A percentile compares a stretch with the other conserved stretches of the same genome.
Conservation (phyloP, 2,113 vertebrate genomes). For the Holacanthus passer region DNA sequence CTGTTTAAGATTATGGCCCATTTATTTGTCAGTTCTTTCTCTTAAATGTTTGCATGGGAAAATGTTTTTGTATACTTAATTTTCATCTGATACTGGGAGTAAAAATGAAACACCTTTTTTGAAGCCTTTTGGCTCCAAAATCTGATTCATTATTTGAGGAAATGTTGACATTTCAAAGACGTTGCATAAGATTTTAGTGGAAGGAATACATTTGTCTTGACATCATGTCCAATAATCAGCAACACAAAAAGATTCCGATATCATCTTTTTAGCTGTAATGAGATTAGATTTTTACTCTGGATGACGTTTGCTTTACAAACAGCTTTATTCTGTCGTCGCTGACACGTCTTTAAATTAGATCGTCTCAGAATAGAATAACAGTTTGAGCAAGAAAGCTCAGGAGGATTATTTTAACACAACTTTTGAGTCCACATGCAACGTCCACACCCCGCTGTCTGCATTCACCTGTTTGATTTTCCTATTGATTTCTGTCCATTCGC, state of each 20-base stretch:
- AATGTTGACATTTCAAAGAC: slow-evolving; percentile 21
- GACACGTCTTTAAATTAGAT: slow-evolving; percentile 19
- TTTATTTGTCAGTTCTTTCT: not conserved
- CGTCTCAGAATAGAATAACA: slow-evolving; percentile 19
- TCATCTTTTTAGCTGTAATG: not conserved
- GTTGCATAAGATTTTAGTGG: not conserved
- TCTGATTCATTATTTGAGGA: not conserved
- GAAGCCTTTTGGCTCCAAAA: not conserved
- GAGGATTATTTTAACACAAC: slow-evolving; percentile 37
- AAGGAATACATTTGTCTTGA: not conserved
- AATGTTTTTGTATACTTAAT: not conserved
- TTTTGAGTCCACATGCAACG: not conserved
- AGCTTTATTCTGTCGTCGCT: not conserved
- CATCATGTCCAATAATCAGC: slow-evolving; percentile 21
- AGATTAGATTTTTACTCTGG: not conserved
- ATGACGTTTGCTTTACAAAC: not conserved
- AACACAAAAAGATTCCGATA: slow-evolving; percentile 5
- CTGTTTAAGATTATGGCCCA: not conserved
- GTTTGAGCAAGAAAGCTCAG: slow-evolving; percentile 23
- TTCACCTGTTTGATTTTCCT: slow-evolving; percentile 67
- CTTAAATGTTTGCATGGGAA: not conserved
- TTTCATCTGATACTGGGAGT: not conserved
- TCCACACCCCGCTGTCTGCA: slow-evolving; percentile 36
- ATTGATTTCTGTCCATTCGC: slow-evolving; percentile 64
- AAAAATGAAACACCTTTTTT: not conserved